Conservation (phyloP, 2,113 vertebrate species). For the Amphiprion ocellaris region DNA sequence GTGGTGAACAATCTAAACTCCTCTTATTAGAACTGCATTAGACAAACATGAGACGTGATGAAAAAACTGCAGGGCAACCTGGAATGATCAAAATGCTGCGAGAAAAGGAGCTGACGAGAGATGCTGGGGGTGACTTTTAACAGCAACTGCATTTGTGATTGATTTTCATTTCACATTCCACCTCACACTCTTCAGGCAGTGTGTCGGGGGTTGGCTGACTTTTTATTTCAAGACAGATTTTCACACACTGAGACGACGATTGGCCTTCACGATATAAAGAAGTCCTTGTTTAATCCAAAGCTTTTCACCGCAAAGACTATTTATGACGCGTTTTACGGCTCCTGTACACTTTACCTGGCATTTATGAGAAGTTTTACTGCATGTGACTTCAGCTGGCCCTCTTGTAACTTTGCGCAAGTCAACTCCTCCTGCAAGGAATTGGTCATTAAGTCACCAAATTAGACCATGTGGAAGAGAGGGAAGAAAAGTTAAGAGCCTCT, state of each 20-base stretch:
- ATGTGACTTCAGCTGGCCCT: constrained; percentile 26
- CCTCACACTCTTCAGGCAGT: constrained; percentile 21
- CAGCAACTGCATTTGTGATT: constrained; percentile 23
- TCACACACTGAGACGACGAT: constrained; percentile 11
- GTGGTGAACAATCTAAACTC: too few species aligned
- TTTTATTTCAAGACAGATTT: constrained; percentile 25
- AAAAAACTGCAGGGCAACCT: background rate
- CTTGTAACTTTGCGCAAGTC: constrained; percentile 23
- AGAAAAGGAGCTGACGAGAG: background rate
- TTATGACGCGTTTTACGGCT: constrained; percentile 56
- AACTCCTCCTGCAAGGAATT: constrained; percentile 16
- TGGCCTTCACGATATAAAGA: constrained; percentile 21
- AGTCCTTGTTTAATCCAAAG: constrained; percentile 23
- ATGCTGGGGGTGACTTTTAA: background rate
- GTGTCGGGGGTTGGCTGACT: background rate
- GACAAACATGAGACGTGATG: background rate
- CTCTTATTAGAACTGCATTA: background rate
- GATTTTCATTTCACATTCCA: constrained; percentile 45
- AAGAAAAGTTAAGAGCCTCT: constrained; percentile 53
- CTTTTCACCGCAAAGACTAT: constrained; percentile 13
- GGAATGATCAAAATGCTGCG: constrained; percentile 17
- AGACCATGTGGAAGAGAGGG: constrained; percentile 52
- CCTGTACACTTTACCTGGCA: constrained; percentile 32
- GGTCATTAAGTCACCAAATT: constrained; percentile 71
- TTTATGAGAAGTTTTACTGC: constrained; percentile 59